phyloP scores from a whole-genome alignment of 2,888 invertebrate genomes.

The Phaedon cochleariae region DNA sequence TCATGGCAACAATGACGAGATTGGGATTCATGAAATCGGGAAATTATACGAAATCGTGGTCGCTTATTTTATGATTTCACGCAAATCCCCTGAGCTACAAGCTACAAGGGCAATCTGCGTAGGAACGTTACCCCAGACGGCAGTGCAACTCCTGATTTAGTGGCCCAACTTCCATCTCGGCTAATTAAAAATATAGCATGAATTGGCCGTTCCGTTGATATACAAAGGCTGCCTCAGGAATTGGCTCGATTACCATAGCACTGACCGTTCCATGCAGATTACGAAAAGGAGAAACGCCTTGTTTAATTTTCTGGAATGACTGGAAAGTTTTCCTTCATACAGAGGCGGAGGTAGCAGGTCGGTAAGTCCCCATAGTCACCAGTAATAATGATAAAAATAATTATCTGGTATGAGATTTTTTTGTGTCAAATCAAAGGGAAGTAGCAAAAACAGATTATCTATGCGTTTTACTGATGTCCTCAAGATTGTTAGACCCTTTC shows the following conservation, averaged over 20 bases:
- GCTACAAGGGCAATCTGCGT: conserved; percentile 21
- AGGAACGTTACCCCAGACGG: conserved; percentile 36
- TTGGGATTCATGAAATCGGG: conserved; percentile 5
- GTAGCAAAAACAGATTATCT: too few species aligned
- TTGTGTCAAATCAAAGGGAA: too few species aligned
- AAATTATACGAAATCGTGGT: conserved; percentile 25
- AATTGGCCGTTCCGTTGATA: conserved; percentile 43
- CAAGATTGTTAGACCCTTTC: too few species aligned
- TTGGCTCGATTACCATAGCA: conserved; percentile 48
- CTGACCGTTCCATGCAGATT: conserved; percentile 53
- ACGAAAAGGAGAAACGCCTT: conserved; percentile 46
- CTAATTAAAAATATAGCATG: conserved; percentile 46
- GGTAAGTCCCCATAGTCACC: too few species aligned
- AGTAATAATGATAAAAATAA: too few species aligned
- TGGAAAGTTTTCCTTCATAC: conserved; percentile 43
- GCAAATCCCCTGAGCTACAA: conserved; percentile 23
- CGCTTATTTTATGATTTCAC: conserved; percentile 27
- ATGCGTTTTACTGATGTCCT: too few species aligned
- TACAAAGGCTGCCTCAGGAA: conserved; percentile 40
- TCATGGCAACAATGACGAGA: not conserved
- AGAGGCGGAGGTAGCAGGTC: too few species aligned
- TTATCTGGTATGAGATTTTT: too few species aligned
- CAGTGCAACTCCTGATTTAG: conserved; percentile 40
- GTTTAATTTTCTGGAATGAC: conserved; percentile 57
- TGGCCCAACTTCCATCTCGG: conserved; percentile 21